Base-by-base conservation (phyloP, 2,888 invertebrate genomes). In the Polyommatus iphigenia region DNA sequence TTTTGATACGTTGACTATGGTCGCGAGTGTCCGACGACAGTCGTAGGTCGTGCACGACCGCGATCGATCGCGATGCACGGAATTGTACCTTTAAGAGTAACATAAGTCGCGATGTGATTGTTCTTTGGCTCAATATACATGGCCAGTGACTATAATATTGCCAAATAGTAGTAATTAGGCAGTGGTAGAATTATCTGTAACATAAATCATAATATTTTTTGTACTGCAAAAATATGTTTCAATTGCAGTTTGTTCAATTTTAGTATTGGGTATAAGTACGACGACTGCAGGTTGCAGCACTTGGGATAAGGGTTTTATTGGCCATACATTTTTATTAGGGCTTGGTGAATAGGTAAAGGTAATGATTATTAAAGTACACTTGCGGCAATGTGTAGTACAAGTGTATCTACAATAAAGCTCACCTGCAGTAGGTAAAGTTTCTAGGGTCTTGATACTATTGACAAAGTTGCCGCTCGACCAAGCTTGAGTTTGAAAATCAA, bases 121-220 rank as follows among this genome's bases (percentile, higher is more conserved):
- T 67, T 32, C 29, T 67, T 67, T 29, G 32, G 32, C 18, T 18
- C 15, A 67, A 29, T 15, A 67, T 67, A 67, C 4, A 67, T 24
- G 67, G 29, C 67, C 67, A 67, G 29, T 67, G 67, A 67, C 67
- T 15, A 67, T 15, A 67, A 32, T 67, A 67, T 67, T 67, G 29
- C 67, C 67, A 67, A 67, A 67, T 67, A 67, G 67, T 67, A 67
- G 29, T 29, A 67, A 67, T 67, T 67, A 67, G 67, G 29, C 29
- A 67, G 67, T 67, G 67, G 29, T 67, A 29, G 67, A 29, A 20
- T 67, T 67, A 29, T 29, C 24, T 67, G 1, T 62, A 32, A 62
- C 13, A 67, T 36, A 36, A 36, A 36, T 36, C 36, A 36, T 36
- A 10, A 41, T 36, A 36, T 54, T 18, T 54, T 67, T 18, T 29